Evolutionary conservation across 2,113 vertebrate species (phyloP), one percentile per base, ranked within the genome.

Genomic region (Micronisus gabar): DNA sequence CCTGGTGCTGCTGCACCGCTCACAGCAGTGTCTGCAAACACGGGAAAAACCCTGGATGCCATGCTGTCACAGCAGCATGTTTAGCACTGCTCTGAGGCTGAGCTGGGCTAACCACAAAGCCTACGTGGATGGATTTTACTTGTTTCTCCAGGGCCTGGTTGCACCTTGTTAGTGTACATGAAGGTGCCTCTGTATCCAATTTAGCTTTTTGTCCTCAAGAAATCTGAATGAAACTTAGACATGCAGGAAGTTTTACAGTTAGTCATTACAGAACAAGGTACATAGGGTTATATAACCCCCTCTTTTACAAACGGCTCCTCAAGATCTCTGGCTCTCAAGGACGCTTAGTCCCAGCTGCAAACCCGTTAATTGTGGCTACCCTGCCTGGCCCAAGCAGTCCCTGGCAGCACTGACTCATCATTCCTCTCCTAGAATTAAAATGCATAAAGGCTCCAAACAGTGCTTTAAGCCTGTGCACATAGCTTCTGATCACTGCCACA

Each of bases 81-180:
- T 21, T 5, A 66, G 78, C 83, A 41, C 56, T 0, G 0, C 3
- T 1, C 74, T 1, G 0, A 45, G 56, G 47, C 32, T 52, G 22
- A 11, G 16, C 18, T 16, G 22, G 50, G 65, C n/a, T 19, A 40
- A 32, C 19, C 40, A 41, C 82, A 74, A 45, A 74, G 58, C 84
- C 50, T 6, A 2, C 14, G 9, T 0, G 3, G 36, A 70, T 36
- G 41, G 55, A 38, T 62, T 58, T 34, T 15, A 36, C 29, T 74
- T 62, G 45, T 45, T 66, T 67, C 68, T 78, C 56, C 50, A 38
- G 80, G 45, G 32, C n/a, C 81, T 47, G 68, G 18, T 4, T 81
- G 82, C 82, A 62, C 91, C 56, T 59, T 48, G 29, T 47, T n/a
- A 22, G 38, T 52, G 47, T 43, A 40, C 20, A 5, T 7, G 63